These are phyloP conservation scores for Hedychridium roseum DNA, from an alignment of 2,888 invertebrate species.

Conservation along the genomic window DNA sequence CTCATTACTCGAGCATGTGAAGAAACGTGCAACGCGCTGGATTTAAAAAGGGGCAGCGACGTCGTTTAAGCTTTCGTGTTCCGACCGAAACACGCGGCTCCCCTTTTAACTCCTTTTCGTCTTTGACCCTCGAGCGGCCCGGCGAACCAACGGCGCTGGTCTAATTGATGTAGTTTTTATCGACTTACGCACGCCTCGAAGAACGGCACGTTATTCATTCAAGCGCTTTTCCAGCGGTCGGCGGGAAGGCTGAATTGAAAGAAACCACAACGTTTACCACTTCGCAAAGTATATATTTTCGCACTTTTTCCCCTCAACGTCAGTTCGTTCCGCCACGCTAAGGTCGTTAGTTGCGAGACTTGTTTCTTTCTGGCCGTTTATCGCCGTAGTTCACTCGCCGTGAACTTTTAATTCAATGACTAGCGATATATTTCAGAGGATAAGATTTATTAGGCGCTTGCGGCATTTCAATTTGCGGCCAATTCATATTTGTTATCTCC, in stretches of 20 bases:
- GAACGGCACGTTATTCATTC: constrained; percentile 56
- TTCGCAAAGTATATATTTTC: constrained; percentile 39
- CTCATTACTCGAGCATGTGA: too few species aligned
- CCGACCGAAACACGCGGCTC: constrained; percentile 39
- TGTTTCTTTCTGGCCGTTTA: too few species aligned
- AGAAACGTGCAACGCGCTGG: constrained; percentile 11
- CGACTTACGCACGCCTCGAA: constrained; percentile 49
- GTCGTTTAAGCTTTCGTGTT: constrained; percentile 38
- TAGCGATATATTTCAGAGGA: too few species aligned
- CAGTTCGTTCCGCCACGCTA: too few species aligned
- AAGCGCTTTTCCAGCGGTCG: constrained; percentile 44
- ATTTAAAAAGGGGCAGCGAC: constrained; percentile 35
- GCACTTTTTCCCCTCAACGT: constrained; percentile 13
- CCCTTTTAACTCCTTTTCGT: constrained; percentile 42
- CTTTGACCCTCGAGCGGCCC: constrained; percentile 36
- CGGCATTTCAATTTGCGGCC: too few species aligned
- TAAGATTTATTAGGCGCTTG: too few species aligned
- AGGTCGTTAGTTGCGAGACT: too few species aligned
- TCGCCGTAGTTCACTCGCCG: too few species aligned
- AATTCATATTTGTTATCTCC: too few species aligned
- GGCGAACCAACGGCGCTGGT: constrained; percentile 45
- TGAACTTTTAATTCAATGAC: too few species aligned
- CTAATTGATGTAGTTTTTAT: constrained; percentile 59
- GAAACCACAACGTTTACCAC: constrained; percentile 61
- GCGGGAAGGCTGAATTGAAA: constrained; percentile 43